Conservation (phyloP, 2,797 vertebrate species). For the Chelidonichthys spinosus region DNA sequence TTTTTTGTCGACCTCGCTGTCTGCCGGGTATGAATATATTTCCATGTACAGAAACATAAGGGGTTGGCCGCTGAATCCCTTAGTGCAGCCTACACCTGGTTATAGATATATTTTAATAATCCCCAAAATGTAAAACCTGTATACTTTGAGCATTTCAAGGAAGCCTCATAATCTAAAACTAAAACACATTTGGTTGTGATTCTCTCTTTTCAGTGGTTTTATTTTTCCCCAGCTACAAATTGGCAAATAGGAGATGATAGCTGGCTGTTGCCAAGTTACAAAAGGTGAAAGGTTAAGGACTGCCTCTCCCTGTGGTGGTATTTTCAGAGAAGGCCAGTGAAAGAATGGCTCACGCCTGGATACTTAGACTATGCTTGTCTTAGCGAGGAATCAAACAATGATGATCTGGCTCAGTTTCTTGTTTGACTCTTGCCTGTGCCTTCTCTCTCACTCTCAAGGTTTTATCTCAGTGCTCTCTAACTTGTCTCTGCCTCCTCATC, state of each 20-base stretch:
- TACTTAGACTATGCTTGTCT: conserved; percentile 50
- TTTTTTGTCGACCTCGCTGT: no score
- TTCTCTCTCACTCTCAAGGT: neutral
- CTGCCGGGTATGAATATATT: no score
- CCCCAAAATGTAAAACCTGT: conserved; percentile 9
- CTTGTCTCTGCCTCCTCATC: conserved; percentile 13
- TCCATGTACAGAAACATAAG: no score
- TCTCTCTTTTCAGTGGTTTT: conserved; percentile 44
- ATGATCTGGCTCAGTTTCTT: conserved; percentile 42
- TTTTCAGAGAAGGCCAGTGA: conserved; percentile 78
- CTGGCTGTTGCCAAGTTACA: conserved; percentile 74
- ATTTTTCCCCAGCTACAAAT: conserved; percentile 55
- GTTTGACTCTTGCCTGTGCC: conserved; percentile 7
- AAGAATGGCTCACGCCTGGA: conserved; percentile 77
- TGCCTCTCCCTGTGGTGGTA: conserved; percentile 74
- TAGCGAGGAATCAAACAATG: conserved; percentile 46
- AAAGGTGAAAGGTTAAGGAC: conserved; percentile 78
- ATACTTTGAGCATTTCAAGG: conserved; percentile 13
- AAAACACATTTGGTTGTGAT: conserved; percentile 43
- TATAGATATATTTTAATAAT: conserved; percentile 24
- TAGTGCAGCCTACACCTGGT: neutral
- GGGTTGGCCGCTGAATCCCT: neutral
- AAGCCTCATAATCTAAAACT: conserved; percentile 38
- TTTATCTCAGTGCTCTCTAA: conserved; percentile 12
- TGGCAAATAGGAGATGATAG: conserved; percentile 63